phyloP scores from a whole-genome alignment of 2,888 invertebrate genomes.

The Subacronicta megacephala region DNA sequence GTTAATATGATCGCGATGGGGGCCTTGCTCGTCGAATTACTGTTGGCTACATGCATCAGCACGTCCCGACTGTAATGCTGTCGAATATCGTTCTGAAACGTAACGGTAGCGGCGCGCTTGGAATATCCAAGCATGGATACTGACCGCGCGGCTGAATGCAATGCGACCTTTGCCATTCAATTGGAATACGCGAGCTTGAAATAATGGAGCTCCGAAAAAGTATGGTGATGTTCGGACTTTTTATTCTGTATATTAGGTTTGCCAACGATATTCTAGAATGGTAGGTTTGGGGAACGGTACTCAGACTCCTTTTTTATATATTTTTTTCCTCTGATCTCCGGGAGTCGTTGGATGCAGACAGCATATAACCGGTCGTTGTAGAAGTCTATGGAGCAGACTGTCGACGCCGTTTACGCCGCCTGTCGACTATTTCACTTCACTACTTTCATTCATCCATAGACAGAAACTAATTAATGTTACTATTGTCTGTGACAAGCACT shows the following conservation, averaged over 20 bases:
- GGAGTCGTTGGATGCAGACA: no score
- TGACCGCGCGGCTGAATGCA: slow-evolving; percentile 39
- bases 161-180: slow-evolving; percentile 49
- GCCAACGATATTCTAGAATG: no score
- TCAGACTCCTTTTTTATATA: no score
- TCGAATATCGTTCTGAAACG: slow-evolving; percentile 72
- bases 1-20: slow-evolving; percentile 44
- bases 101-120: slow-evolving; percentile 62
- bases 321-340: no score
- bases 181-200: slow-evolving; percentile 29
- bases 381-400: no score
- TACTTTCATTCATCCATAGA: no score
- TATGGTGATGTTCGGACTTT: slow-evolving; percentile 28
- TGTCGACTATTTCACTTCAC: no score
- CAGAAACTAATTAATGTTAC: no score
- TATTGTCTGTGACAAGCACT: no score
- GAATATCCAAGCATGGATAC: slow-evolving; percentile 61
- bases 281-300: no score
- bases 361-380: no score
- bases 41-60: slow-evolving; percentile 74
- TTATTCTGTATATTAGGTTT: slow-evolving; percentile 29
- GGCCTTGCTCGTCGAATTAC: slow-evolving; percentile 58
- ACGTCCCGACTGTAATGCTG: slow-evolving; percentile 75
- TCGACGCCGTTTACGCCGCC: no score
- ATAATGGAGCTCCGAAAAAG: slow-evolving; percentile 42